Conservation (phyloP, 2,113 vertebrate genomes). For the Eptatretus burgeri region DNA sequence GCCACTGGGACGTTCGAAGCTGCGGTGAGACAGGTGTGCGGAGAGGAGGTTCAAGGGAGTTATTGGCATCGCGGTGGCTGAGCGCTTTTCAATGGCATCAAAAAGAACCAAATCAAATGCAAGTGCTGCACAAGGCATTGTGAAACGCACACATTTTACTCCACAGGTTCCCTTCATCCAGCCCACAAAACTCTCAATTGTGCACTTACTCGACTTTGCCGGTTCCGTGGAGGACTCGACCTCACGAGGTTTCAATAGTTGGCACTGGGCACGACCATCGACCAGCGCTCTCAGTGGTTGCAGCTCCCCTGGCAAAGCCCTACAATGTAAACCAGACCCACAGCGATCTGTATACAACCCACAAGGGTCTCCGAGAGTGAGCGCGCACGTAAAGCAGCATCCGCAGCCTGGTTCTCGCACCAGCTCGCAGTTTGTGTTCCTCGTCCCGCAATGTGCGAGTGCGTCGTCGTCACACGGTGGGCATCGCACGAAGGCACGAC, state of each 20-base stretch:
- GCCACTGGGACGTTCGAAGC: too few relatives aligned
- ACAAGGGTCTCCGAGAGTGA: slow-evolving; percentile 28
- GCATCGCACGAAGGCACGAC: slow-evolving; percentile 42
- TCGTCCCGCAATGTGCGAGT: slow-evolving; percentile 25
- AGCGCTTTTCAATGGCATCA: too few relatives aligned
- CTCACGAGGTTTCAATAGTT: slow-evolving; percentile 6
- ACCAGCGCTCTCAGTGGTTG: slow-evolving; percentile 48
- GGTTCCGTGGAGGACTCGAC: too few relatives aligned
- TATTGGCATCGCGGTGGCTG: too few relatives aligned
- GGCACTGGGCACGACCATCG: slow-evolving; percentile 46
- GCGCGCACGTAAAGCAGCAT: slow-evolving; percentile 61
- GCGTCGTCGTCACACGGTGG: slow-evolving; percentile 42
- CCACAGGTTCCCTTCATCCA: too few relatives aligned
- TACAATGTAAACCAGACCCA: slow-evolving; percentile 33
- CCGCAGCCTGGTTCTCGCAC: slow-evolving; percentile 62
- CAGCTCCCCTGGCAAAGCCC: slow-evolving; percentile 24
- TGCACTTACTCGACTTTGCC: too few relatives aligned
- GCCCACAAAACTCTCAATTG: too few relatives aligned
- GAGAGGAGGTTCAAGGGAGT: too few relatives aligned
- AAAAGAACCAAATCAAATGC: too few relatives aligned
- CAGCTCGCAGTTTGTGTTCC: slow-evolving; percentile 16
- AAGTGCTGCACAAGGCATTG: too few relatives aligned
- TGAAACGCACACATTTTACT: too few relatives aligned
- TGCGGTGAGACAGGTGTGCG: too few relatives aligned
- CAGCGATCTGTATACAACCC: slow-evolving; percentile 64